These are phyloP conservation scores for Eidolon dupreanum DNA, from an alignment of 2,797 vertebrate species.

Conservation along the genomic window DNA sequence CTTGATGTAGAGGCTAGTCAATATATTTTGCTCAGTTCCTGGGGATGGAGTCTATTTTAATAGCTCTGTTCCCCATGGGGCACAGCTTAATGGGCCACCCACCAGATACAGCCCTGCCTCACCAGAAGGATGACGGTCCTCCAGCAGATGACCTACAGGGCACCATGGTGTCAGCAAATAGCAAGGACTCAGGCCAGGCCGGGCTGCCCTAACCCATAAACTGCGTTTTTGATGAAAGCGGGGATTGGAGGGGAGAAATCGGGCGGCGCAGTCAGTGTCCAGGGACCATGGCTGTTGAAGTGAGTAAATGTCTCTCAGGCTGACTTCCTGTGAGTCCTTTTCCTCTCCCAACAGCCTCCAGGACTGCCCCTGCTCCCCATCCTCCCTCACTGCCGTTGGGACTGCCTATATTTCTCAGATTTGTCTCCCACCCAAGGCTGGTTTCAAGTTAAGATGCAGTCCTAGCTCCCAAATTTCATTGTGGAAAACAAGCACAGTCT, in stretches of 20 bases:
- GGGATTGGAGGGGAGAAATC: not conserved
- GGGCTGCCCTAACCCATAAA: not conserved
- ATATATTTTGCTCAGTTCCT: slow-evolving; percentile 56
- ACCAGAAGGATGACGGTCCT: slow-evolving; percentile 69
- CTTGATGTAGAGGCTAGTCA: slow-evolving; percentile 70
- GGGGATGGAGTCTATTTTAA: slow-evolving; percentile 80
- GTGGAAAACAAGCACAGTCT: not conserved
- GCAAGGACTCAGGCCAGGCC: slow-evolving; percentile 51
- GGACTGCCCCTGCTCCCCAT: not conserved
- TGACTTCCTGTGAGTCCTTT: not conserved
- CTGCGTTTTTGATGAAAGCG: slow-evolving; percentile 9
- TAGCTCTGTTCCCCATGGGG: slow-evolving; percentile 71
- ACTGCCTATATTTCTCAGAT: not conserved
- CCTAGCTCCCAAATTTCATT: not conserved
- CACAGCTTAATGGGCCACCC: slow-evolving; percentile 74
- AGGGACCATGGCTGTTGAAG: not conserved
- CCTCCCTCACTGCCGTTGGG: not conserved
- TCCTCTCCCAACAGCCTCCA: not conserved
- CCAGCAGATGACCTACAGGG: slow-evolving; percentile 62
- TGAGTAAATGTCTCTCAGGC: not conserved
- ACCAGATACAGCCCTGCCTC: slow-evolving; percentile 40
- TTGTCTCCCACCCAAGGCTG: not conserved
- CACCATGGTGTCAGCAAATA: slow-evolving; percentile 75
- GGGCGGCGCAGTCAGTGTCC: fast-evolving
- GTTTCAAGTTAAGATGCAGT: not conserved